Base-by-base conservation (phyloP, 2,888 invertebrate species). In the Xestia c-nigrum region DNA sequence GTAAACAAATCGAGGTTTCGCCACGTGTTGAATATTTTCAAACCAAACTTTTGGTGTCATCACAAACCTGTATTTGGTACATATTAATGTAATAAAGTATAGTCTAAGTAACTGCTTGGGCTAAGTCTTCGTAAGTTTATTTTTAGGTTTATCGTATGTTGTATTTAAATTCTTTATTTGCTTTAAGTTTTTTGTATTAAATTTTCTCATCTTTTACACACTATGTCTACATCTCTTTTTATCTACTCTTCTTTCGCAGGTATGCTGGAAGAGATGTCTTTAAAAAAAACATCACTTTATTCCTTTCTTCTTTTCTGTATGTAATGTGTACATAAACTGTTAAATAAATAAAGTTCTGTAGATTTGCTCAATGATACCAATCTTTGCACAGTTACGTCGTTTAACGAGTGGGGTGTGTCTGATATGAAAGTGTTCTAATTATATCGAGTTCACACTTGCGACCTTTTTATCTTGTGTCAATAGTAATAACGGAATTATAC, bases 331-430 rank as follows among this genome's bases (percentile, higher is more conserved):
- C 31, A 31, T 31, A 31, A 31, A 31, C 31, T 31, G 31, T 31
- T 31, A 31, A 31, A 31, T 31, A 31, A 65, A 63, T 69, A 63
- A 74, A 78, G 3, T 14, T 68, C 65, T 59, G 76, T 63, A 47
- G 14, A 63, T 55, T 81, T 79, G 79, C 78, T 76, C 73, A 79
- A 78, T 57, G 61, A 67, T 78, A 52, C 31, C 6, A 43, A 78
- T 66, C 19, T 77, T 43, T 61, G 31, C 52, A 19, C 31, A 57
- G 78, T 80, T 84, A 88, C 88, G 85, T 84, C 76, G 74, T 81
- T 86, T 82, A 74, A 86, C 70, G 79, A 84, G 71, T 69, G 76
- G 86, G 90, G 89, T 88, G 89, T 89, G 89, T 88, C 85, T 55
- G 81, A 80, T 81, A 85, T 64, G 66, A 67, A 43, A 73, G n/a